These are phyloP conservation scores for Ichneumoninae sp. DNA, from an alignment of 2,888 invertebrate species.

Conservation along the genomic window DNA sequence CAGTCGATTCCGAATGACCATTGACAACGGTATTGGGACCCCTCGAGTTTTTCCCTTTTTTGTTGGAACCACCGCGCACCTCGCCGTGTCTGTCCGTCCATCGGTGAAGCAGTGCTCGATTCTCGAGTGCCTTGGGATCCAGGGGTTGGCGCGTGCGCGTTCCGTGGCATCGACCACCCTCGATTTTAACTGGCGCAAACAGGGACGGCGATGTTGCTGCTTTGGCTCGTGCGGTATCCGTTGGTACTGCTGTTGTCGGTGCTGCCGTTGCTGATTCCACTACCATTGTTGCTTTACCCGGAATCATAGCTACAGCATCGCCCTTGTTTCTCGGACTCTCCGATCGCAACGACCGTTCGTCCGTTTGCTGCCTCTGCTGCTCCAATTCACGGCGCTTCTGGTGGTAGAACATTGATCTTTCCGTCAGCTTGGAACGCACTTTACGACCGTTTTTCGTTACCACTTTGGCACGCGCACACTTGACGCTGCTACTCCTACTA, in stretches of 20 bases:
- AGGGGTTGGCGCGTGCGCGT: constrained; percentile 84
- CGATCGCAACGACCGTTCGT: constrained; percentile 60
- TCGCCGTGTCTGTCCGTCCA: constrained; percentile 73
- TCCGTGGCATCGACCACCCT: constrained; percentile 73
- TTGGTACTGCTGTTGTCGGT: constrained; percentile 41
- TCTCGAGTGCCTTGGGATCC: constrained; percentile 81
- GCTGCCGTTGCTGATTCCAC: constrained; percentile 51
- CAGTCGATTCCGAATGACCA: constrained; percentile 10
- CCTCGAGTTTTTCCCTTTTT: constrained; percentile 10
- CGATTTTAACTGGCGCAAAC: constrained; percentile 68
- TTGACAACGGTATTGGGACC: not conserved
- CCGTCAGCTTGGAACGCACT: constrained; percentile 63
- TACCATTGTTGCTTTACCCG: constrained; percentile 58
- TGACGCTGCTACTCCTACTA: constrained; percentile 59
- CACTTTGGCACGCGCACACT: constrained; percentile 71
- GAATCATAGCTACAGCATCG: constrained; percentile 57
- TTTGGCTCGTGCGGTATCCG: constrained; percentile 48
- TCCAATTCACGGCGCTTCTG: constrained; percentile 57
- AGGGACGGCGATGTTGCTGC: constrained; percentile 64
- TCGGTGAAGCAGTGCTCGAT: constrained; percentile 85
- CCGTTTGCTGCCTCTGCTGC: constrained; percentile 50
- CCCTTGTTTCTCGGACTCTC: constrained; percentile 62
- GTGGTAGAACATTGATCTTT: constrained; percentile 61
- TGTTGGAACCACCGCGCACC: constrained; percentile 27
- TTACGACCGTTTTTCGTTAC: constrained; percentile 69